These are phyloP conservation scores for Microplitis mediator DNA, from an alignment of 1,140 invertebrate species.

Conservation along the genomic window DNA sequence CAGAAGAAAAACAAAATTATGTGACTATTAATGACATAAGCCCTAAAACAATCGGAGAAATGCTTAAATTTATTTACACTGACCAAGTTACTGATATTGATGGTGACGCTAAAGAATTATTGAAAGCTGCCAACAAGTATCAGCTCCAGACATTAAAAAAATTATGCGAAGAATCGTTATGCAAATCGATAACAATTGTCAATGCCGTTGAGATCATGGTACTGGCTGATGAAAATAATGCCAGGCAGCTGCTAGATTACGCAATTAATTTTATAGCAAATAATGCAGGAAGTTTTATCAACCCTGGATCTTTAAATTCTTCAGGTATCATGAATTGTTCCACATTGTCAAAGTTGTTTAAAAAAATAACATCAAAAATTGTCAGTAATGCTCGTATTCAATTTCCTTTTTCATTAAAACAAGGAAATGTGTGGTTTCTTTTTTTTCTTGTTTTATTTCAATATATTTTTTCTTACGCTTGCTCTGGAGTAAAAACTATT, in stretches of 20 bases:
- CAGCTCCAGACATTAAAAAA: conserved; percentile 96
- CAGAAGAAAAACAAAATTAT: conserved; percentile 97
- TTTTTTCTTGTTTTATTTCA: no score
- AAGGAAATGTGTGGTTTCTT: no score
- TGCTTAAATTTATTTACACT: conserved; percentile 98
- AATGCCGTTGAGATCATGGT: conserved; percentile 97
- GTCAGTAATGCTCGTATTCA: no score
- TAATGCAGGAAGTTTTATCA: no score
- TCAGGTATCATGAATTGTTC: no score
- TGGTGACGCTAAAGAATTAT: conserved; percentile 95
- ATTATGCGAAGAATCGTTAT: conserved; percentile 98
- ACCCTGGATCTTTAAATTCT: no score
- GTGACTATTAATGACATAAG: conserved; percentile 97
- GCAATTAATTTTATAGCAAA: not conserved
- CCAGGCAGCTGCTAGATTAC: not conserved
- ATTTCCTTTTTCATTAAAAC: no score
- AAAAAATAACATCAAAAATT: no score
- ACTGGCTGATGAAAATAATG: conserved; percentile 76
- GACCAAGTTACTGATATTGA: conserved; percentile 93
- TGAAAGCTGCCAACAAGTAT: conserved; percentile 98
- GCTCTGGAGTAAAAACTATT: no score
- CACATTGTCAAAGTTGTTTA: no score
- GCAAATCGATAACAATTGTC: conserved; percentile 91
- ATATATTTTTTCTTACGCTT: no score
- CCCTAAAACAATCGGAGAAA: conserved; percentile 93